These are phyloP conservation scores for Bolinopsis microptera DNA, from an alignment of 37 sponge, comb jelly and placozoan genomes.

Conservation along the genomic window DNA sequence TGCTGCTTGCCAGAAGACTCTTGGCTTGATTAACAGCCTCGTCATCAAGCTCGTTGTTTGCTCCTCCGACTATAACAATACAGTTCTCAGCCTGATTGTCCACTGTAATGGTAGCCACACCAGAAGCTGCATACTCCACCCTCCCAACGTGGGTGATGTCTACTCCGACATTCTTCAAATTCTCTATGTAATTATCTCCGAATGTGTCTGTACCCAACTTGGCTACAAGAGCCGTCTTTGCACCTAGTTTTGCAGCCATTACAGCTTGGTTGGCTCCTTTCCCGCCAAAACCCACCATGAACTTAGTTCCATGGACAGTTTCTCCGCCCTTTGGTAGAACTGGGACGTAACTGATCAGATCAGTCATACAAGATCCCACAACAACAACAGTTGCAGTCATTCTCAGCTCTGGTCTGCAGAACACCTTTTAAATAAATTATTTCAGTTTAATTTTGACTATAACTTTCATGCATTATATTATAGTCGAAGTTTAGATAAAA, in stretches of 20 bases:
- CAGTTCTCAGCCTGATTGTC: slow-evolving; percentile 85
- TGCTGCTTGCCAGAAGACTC: slow-evolving; percentile 72
- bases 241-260: slow-evolving; percentile 94
- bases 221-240: slow-evolving; percentile 87
- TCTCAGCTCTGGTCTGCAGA: too few species aligned
- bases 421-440: too few species aligned
- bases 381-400: slow-evolving; percentile 71
- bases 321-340: slow-evolving; percentile 90
- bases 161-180: slow-evolving; percentile 80
- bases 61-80: slow-evolving; percentile 93
- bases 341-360: slow-evolving; percentile 89
- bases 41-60: slow-evolving; percentile 72
- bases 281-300: slow-evolving; percentile 90
- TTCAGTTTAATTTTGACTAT: too few species aligned
- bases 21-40: slow-evolving; percentile 74
- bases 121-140: slow-evolving; percentile 71
- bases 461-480: too few species aligned
- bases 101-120: slow-evolving; percentile 86
- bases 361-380: slow-evolving; percentile 92
- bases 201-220: slow-evolving; percentile 93
- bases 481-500: too few species aligned
- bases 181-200: slow-evolving; percentile 82
- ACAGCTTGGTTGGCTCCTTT: slow-evolving; percentile 99
- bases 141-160: slow-evolving; percentile 73
- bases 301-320: slow-evolving; percentile 80